Evolutionary conservation across 64 coral and sea anemone species (phyloP), one percentile per base, ranked within the genome.

Genomic region (Stylophora pistillata): DNA sequence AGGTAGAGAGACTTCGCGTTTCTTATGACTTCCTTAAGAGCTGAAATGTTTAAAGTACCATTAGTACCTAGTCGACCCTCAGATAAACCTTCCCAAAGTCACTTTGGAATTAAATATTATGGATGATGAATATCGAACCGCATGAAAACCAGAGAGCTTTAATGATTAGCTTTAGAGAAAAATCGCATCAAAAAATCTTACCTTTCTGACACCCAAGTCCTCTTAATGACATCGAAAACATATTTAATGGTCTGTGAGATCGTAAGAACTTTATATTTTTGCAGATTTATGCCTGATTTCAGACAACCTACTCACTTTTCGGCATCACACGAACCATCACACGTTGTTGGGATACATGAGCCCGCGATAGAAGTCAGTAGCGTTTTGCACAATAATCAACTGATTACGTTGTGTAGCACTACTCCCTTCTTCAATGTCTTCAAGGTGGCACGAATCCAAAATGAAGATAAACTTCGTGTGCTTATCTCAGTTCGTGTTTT

Each of bases 11-110:
- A 55, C 13, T 59, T 69, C 59, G 74, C 66, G 12, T 77, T 71
- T 54, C 58, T 79, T 47, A 57, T 30, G 12, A 86, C 87, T 76
- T 93, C 77, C 58, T 82, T 82, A 27, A 93, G 86, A 52, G 68
- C 91, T 93, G 61, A 47, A 77, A 54, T 74, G 41, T 53, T 27
- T 41, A 85, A 30, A 15, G 65, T 77, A 76, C 52, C 3, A 86
- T 30, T 1, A 23, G 65, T 15, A 61, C 61, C 25, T 4, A 87
- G 15, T 9, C 26, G 26, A 76, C 61, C 61, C 30, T 6, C 29
- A 54, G 4, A 0, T 13, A 27, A 28, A 41, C n/a, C 16, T 15
- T 53, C 15, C 21, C 3, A 0, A 73, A 30, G n/a, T 31, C 66
- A 21, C 13, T 27, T 60, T 9, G 32, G 37, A 17, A 76, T 53